Conservation (phyloP, 1,140 invertebrate genomes). For the Caenorhabditis inopinata region DNA sequence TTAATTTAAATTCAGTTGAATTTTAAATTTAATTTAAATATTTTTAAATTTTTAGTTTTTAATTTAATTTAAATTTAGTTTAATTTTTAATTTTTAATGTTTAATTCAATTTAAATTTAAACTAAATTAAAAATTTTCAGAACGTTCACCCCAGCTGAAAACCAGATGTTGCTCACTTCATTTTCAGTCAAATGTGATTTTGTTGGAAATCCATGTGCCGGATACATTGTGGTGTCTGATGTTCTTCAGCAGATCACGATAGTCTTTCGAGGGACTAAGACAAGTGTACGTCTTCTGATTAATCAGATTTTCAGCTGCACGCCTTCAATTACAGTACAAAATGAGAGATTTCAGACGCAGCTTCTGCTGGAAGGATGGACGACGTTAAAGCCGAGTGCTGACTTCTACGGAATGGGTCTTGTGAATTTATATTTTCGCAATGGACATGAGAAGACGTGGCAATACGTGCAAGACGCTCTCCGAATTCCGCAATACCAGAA, state of each 20-base stretch:
- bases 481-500: conserved; percentile 38
- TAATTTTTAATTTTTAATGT: too few species aligned
- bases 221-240: conserved; percentile 37
- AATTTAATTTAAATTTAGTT: too few species aligned
- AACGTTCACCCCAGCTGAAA: conserved; percentile 22
- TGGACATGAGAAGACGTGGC: conserved; percentile 41
- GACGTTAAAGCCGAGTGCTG: conserved; percentile 11
- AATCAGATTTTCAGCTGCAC: neutral
- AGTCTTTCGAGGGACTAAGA: conserved; percentile 49
- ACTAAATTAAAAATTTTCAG: neutral
- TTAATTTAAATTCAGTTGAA: neutral
- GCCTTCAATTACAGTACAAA: neutral
- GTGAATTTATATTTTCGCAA: conserved; percentile 47
- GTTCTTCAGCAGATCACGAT: conserved; percentile 33
- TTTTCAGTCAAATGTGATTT: conserved; percentile 26
- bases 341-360: conserved; percentile 3
- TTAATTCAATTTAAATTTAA: too few species aligned
- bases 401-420: conserved; percentile 50
- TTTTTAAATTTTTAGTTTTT: too few species aligned
- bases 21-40: too few species aligned
- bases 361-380: conserved; percentile 47
- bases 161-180: neutral
- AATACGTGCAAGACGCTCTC: conserved; percentile 23
- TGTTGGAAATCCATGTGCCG: conserved; percentile 32
- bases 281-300: conserved; percentile 9